Evolutionary conservation across 2,888 invertebrate genomes (phyloP), one percentile per base, ranked within the genome.

Genomic region (Lobophora halterata): DNA sequence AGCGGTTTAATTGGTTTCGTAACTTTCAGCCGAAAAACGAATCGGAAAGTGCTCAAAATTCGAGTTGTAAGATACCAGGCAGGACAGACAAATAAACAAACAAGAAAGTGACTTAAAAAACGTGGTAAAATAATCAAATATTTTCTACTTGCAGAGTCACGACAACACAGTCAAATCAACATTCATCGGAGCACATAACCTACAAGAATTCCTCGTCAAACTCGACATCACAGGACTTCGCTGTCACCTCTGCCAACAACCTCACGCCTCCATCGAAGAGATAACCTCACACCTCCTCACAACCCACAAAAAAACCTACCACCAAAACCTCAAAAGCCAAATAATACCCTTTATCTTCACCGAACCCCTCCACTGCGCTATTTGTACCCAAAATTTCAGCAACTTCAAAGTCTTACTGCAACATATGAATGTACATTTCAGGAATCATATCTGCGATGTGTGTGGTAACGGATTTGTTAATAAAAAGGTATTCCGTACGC

Each of bases 401-500:
- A 72, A 70, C 30, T 77, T 74, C 32, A 71, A 74, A 56, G 56
- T 71, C 0, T 41, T 77, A 3, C 29, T 70, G 1, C 68, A 70
- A 23, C 78, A 78, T 16, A 80, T 81, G 81, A 75, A 73, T 19
- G 49, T 52, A 0, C 81, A 81, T 37, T 81, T 56, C 12, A 61
- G 65, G 14, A 82, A 89, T 63, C 82, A 82, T 45, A 73, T 82
- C 5, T 90, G 89, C 44, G 80, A 86, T 11, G 65, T 81, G 0
- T 90, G 89, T 42, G 73, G 78, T 1, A 77, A 80, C n/a, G 86
- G 87, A 0, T 73, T 69, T 37, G 79, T 87, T 0, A 80, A 79
- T 28, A 79, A 61, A 4, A 5, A 7, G n/a, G 30, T 35, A 2
- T 46, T 65, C 4, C 47, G 64, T 16, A 62, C 66, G 0, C 78